Conservation (phyloP, 2,113 vertebrate species). For the Urocolius indicus region DNA sequence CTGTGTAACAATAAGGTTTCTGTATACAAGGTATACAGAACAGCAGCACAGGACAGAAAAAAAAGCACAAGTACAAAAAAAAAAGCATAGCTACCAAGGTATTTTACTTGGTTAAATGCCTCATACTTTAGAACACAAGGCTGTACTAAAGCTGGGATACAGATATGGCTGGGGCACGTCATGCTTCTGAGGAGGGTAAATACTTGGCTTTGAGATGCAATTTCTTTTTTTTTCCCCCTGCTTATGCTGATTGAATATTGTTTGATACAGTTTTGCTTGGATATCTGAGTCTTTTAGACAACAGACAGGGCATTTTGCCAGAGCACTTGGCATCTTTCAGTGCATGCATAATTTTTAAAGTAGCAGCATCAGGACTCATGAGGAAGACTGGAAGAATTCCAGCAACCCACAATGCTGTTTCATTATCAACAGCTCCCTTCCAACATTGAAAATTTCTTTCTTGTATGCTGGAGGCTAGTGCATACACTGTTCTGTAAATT, state of each 20-base stretch:
- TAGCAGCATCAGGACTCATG: slow-evolving; percentile 27
- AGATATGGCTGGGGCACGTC: not conserved
- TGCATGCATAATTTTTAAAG: slow-evolving; percentile 39
- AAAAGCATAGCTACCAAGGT: not conserved
- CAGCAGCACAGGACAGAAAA: not conserved
- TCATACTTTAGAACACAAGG: not conserved
- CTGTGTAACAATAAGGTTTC: not conserved
- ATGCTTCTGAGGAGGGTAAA: not conserved
- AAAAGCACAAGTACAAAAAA: not conserved
- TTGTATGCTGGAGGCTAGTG: not conserved
- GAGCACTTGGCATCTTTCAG: slow-evolving; percentile 15
- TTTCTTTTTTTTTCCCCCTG: not conserved
- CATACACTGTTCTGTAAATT: not conserved
- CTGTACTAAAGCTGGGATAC: not conserved
- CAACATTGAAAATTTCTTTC: not conserved
- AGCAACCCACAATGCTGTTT: slow-evolving; percentile 15
- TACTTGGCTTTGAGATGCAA: not conserved
- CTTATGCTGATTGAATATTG: not conserved
- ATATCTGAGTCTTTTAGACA: slow-evolving; percentile 16
- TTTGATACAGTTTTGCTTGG: slow-evolving; percentile 18
- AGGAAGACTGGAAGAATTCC: slow-evolving; percentile 43
- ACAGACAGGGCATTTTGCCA: slow-evolving; percentile 18
- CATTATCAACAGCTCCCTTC: slow-evolving; percentile 15
- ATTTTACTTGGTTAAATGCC: not conserved
- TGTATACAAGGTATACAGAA: not conserved